phyloP scores from a whole-genome alignment of 2,888 invertebrate species.

The Sipha maydis region DNA sequence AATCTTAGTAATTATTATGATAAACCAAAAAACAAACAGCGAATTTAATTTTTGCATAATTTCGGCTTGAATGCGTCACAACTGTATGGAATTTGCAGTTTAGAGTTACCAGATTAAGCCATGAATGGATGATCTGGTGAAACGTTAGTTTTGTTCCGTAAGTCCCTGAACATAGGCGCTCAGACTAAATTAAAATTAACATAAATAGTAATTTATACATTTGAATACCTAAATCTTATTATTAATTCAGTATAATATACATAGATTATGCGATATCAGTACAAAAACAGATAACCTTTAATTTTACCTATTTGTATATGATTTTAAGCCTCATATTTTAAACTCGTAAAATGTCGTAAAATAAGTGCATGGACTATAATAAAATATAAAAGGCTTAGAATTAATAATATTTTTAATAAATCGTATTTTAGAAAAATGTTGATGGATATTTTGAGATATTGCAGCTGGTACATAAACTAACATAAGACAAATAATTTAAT shows the following conservation, averaged over 20 bases:
- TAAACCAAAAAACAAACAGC: neutral
- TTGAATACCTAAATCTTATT: neutral
- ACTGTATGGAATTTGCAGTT: neutral
- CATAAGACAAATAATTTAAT: too few relatives aligned
- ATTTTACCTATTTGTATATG: too few relatives aligned
- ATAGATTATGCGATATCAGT: too few relatives aligned
- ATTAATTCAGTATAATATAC: neutral
- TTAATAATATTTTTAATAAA: too few relatives aligned
- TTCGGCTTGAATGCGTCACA: neutral
- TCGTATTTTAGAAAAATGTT: too few relatives aligned
- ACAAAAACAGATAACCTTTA: too few relatives aligned
- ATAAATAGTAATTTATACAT: neutral
- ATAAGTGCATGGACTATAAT: too few relatives aligned
- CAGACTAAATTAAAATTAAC: conserved; percentile 29
- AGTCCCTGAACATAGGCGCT: neutral
- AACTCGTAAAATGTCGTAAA: too few relatives aligned
- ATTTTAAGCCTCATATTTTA: too few relatives aligned
- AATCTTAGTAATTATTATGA: neutral
- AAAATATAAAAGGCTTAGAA: too few relatives aligned
- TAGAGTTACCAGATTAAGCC: conserved; percentile 1
- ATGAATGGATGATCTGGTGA: neutral
- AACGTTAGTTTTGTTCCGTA: conserved; percentile 32
- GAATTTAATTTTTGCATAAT: neutral
- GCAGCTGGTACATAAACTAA: too few relatives aligned
- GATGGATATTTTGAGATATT: too few relatives aligned